Conservation (phyloP, 2,888 invertebrate species). For the Cacoxenus indagator region DNA sequence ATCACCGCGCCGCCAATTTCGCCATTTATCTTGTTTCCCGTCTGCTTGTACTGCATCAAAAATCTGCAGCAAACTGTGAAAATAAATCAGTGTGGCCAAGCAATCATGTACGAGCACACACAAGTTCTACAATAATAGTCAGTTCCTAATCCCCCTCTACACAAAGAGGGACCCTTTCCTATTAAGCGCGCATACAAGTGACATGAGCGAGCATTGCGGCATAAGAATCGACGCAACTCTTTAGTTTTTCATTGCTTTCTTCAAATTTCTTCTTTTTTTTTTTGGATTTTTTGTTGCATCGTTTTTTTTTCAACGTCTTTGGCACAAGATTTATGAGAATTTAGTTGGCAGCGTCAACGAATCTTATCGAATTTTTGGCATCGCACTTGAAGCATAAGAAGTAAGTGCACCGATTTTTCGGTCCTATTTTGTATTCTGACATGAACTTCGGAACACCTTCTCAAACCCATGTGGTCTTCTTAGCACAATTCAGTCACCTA, state of each 20-base stretch:
- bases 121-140: conserved; percentile 33
- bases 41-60: conserved; percentile 61
- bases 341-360: conserved; percentile 70
- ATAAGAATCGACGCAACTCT: conserved; percentile 52
- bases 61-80: conserved; percentile 69
- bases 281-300: conserved; percentile 30
- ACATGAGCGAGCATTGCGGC: conserved; percentile 44
- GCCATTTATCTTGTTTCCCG: conserved; percentile 62
- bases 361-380: conserved; percentile 71
- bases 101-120: conserved; percentile 37
- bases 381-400: conserved; percentile 41
- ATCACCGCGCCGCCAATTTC: conserved; percentile 50
- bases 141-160: conserved; percentile 28
- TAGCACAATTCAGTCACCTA: neutral
- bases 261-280: conserved; percentile 35
- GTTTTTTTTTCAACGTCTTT: conserved; percentile 65
- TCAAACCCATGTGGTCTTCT: neutral
- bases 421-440: neutral
- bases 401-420: conserved; percentile 2
- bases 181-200: conserved; percentile 19
- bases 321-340: conserved; percentile 70
- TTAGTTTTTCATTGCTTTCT: conserved; percentile 45
- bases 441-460: neutral
- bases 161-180: conserved; percentile 31
- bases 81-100: conserved; percentile 68